Evolutionary conservation across 2,797 vertebrate species (phyloP), one percentile per base, ranked within the genome.

Genomic region (Monodelphis domestica): DNA sequence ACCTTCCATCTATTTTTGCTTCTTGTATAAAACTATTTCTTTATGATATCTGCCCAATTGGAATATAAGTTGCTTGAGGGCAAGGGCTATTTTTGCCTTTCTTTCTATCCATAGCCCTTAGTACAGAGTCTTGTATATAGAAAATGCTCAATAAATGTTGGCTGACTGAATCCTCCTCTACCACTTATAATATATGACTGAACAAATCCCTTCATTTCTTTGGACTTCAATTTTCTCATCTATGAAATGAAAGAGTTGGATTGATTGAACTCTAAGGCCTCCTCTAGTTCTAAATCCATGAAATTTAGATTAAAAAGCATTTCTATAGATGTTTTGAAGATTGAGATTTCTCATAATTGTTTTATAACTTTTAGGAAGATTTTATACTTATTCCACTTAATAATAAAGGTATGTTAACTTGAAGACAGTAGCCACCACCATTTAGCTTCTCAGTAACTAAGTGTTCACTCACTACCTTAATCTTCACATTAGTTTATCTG

Each of bases 341-440:
- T 92, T 92, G 54, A 93, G 90, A 59, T 88, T 88, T 55, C 89
- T 91, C 51, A 38, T 92, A 11, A 56, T 29, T 92, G 17, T 33
- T 9, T n/a, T n/a, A 88, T 55, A 84, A 63, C 2, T 92, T 90
- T 93, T 94, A 59, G 87, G 54, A 91, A 15, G 14, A 59, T n/a
- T n/a, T n/a, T 91, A 24, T 92, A 92, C 91, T 54, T 91, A 92
- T 78, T 95, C 94, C 5, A 93, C 29, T 95, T 95, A 90, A 84
- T 89, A 94, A 90, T 11, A 63, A 54, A 55, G 92, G n/a, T 21
- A 59, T 51, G 29, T 50, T 29, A 78, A 45, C 17, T 78, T 45
- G 63, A 45, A 7, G n/a, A 45, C 10, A 24, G 0, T 53, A 88
- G 89, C 38, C 95, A 38, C 89, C 50, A 53, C 70, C 88, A 53